Conservation (phyloP, 2,113 vertebrate genomes). For the Psittacus erithacus region DNA sequence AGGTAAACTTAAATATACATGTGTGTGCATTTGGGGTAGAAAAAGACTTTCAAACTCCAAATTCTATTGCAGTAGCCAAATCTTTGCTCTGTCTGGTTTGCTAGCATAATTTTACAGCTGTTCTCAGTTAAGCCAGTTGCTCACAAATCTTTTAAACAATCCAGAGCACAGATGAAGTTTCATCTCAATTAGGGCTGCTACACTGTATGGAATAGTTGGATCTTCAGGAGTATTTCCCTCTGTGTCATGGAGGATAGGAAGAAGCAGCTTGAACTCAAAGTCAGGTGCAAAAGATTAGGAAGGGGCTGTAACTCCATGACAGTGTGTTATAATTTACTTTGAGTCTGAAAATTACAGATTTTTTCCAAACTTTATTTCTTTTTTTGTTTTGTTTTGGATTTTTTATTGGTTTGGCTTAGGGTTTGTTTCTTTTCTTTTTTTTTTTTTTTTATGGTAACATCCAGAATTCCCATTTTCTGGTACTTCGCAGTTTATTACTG, state of each 20-base stretch:
- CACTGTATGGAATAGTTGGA: neutral
- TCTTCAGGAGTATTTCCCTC: neutral
- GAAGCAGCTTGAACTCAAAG: neutral
- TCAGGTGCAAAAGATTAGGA: neutral
- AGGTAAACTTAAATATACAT: neutral
- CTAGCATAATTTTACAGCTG: neutral
- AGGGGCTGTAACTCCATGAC: neutral
- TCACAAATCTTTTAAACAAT: neutral
- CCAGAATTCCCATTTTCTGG: neutral
- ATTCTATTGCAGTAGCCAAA: neutral
- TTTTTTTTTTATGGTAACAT: too few species aligned
- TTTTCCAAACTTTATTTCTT: neutral
- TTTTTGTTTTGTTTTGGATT: neutral
- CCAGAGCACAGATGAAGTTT: neutral
- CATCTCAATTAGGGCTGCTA: neutral
- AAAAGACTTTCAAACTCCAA: neutral
- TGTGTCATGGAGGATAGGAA: neutral
- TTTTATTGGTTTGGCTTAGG: neutral
- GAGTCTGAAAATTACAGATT: neutral
- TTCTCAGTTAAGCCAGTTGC: neutral
- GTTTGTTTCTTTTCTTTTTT: neutral
- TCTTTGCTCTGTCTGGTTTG: neutral
- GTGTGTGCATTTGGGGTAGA: neutral
- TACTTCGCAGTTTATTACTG: neutral
- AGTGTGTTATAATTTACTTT: neutral